Base-by-base conservation (phyloP, 2,888 invertebrate species). In the Philereme vetulata region DNA sequence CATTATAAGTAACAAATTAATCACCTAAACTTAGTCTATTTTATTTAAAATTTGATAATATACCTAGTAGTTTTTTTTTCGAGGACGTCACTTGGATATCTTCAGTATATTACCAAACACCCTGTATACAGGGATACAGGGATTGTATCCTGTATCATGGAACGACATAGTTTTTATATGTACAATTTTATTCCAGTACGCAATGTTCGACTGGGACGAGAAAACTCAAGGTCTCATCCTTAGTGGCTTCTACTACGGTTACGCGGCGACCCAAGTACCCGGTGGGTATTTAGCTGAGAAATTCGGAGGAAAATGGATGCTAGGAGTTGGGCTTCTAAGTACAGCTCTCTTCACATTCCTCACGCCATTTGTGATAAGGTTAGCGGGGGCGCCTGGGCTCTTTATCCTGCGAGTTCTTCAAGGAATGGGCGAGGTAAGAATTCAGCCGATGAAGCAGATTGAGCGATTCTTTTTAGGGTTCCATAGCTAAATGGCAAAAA, bases 231-330 rank as follows among this genome's bases (percentile, higher is more conserved):
- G 97, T 0, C 80, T 96, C 4, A 96, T 97, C 48, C 87, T 97
- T 3, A 95, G 96, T 46, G 95, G 96, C 0, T 97, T 97, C 80
- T 97, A 96, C 86, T 96, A 96, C 90, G 97, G 97, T 0, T 97
- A 97, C 80, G 94, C 97, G 6, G 82, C 96, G 0, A 97, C 97
- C 0, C 97, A 97, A 80, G 88, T 97, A 4, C 97, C 97, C 0
- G 97, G 97, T 21, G 97, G 97, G 42, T 93, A 96, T 67, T 81
- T 97, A 53, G 95, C 97, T 0, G 96, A 96, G 71, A 95, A 93
- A 72, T 96, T 96, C 66, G 98, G 98, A 32, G 97, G 97, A 6
- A 97, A 97, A 86, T 96, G 96, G 93, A 94, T 96, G 0, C 89
- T 97, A n/a, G 96, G 96, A 0, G 76, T 96, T 48, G 97, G 97